These are phyloP conservation scores for Trachelipus rathkii DNA, from an alignment of 1,140 invertebrate genomes.

Conservation along the genomic window DNA sequence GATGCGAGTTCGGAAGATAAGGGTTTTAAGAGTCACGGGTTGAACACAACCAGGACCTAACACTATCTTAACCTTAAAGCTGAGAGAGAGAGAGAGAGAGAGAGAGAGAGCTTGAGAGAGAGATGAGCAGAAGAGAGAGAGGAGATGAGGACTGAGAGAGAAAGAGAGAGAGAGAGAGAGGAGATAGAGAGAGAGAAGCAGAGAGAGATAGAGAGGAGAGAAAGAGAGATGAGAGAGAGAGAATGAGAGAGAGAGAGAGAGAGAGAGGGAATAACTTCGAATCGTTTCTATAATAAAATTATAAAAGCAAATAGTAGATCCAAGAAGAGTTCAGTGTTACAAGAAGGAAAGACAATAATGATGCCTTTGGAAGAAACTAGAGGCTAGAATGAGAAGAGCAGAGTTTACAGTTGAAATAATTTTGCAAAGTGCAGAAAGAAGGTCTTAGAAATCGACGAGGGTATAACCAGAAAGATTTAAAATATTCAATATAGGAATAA, in stretches of 20 bases:
- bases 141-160: no score
- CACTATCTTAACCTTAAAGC: no score
- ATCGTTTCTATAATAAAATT: neutral
- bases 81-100: slow-evolving; percentile 3
- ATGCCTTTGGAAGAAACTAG: neutral
- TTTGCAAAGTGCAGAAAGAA: neutral
- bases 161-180: neutral
- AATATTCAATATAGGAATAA: no score
- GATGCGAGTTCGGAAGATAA: no score
- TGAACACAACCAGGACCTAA: no score
- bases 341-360: neutral
- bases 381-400: neutral
- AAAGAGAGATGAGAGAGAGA: neutral
- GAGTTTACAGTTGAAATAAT: neutral
- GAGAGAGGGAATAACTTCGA: neutral
- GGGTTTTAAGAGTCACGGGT: no score
- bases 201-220: neutral
- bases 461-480: neutral
- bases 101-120: no score
- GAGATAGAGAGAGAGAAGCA: neutral
- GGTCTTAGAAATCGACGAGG: no score
- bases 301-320: neutral
- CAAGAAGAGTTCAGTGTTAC: neutral
- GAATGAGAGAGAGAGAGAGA: neutral
- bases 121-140: neutral